A percentile compares a stretch with the other conserved stretches of the same genome.
These are phyloP conservation scores for Cyrtodaria siliqua DNA, from an alignment of 2,888 invertebrate genomes.

Conservation along the genomic window DNA sequence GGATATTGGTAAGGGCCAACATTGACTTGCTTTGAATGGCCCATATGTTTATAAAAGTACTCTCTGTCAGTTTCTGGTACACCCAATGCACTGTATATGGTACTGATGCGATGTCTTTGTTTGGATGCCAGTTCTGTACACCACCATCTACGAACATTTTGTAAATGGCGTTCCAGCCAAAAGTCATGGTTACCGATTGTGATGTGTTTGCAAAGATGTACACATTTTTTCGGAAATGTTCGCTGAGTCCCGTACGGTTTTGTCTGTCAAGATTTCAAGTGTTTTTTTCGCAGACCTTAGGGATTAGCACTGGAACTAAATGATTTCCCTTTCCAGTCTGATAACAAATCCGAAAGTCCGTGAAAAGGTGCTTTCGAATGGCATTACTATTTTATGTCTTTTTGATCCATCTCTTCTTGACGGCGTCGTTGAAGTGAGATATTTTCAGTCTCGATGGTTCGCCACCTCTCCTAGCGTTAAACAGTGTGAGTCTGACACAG, in stretches of 20 bases:
- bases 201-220: constrained; percentile 28
- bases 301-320: constrained; percentile 32
- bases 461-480: too few species aligned
- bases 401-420: too few species aligned
- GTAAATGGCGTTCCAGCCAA: constrained; percentile 25
- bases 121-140: constrained; percentile 18
- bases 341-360: too few species aligned
- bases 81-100: constrained; percentile 29
- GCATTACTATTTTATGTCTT: too few species aligned
- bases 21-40: constrained; percentile 37
- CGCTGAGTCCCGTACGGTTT: constrained; percentile 11
- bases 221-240: constrained; percentile 12
- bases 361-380: too few species aligned
- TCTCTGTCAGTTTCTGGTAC: constrained; percentile 30
- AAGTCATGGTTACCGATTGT: constrained; percentile 10
- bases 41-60: constrained; percentile 49
- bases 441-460: too few species aligned
- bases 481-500: too few species aligned
- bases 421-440: too few species aligned
- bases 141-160: constrained; percentile 16
- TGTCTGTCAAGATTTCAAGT: constrained; percentile 15
- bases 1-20: constrained; percentile 38
- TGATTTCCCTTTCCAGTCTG: not conserved
- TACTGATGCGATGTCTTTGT: constrained; percentile 37
- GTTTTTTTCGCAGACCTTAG: constrained; percentile 30